Percentiles rank a stretch among this genome's conserved stretches.
phyloP scores from a whole-genome alignment of 2,888 invertebrate genomes.

The Teleiodes luculella region DNA sequence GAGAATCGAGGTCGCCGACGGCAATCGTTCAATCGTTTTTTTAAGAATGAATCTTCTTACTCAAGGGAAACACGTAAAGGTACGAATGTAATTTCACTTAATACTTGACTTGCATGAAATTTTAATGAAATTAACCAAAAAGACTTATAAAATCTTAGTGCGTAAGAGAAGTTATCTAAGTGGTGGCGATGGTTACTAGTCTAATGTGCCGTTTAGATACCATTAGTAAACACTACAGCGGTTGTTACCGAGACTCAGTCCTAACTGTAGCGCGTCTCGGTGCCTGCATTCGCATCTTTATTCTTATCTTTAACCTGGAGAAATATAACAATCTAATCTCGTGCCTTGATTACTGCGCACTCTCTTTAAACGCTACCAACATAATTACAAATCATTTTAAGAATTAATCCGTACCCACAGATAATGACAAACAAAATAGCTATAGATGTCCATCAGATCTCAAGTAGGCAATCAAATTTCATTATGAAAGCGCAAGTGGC shows the following conservation, averaged over 20 bases:
- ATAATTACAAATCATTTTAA: neutral
- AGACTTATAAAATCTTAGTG: too few species aligned
- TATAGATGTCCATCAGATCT: neutral
- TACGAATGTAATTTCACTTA: too few species aligned
- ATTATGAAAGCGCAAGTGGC: neutral
- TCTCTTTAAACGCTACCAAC: neutral
- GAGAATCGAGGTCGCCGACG: too few species aligned
- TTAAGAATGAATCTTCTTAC: too few species aligned
- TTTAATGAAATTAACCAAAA: too few species aligned
- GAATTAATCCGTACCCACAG: neutral
- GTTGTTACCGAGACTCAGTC: slow-evolving; percentile 39
- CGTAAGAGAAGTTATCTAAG: too few species aligned
- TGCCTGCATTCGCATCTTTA: slow-evolving; percentile 39
- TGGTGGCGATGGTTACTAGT: too few species aligned
- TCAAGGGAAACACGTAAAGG: too few species aligned
- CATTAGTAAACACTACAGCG: slow-evolving; percentile 9
- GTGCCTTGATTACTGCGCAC: slow-evolving; percentile 22
- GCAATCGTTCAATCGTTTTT: too few species aligned
- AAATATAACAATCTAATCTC: slow-evolving; percentile 29
- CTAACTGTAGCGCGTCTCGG: slow-evolving; percentile 62
- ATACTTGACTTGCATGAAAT: too few species aligned
- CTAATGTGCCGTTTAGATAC: too few species aligned
- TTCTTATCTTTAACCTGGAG: slow-evolving; percentile 26
- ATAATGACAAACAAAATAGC: neutral
- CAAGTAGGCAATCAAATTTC: neutral